These are phyloP conservation scores for Dendrolimus punctatus DNA, from an alignment of 1,140 invertebrate genomes.

Conservation along the genomic window DNA sequence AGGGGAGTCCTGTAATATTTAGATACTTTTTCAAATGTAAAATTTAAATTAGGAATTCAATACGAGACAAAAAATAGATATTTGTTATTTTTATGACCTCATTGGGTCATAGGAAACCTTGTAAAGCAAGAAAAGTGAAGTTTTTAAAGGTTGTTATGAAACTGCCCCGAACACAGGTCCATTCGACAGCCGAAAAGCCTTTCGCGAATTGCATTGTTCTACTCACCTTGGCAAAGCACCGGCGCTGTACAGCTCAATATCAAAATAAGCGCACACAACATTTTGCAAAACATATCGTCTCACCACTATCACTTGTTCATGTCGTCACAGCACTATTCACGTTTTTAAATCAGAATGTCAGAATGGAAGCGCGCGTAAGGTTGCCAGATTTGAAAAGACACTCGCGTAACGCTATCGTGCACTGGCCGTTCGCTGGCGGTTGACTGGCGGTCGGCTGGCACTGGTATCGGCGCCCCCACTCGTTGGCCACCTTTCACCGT, in stretches of 20 bases:
- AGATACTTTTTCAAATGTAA: no score
- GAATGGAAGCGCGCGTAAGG: slow-evolving; percentile 25
- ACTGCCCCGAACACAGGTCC: no score
- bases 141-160: no score
- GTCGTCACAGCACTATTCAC: slow-evolving; percentile 33
- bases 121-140: no score
- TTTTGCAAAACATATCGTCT: slow-evolving; percentile 40
- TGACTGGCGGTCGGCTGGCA: slow-evolving; percentile 22
- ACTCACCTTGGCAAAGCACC: slow-evolving; percentile 59
- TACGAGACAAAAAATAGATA: no score
- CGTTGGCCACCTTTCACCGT: slow-evolving; percentile 56
- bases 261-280: slow-evolving; percentile 52
- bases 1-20: no score
- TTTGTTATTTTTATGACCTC: no score
- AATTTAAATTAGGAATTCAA: no score
- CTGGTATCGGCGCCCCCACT: slow-evolving; percentile 35
- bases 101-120: no score
- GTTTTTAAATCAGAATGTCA: slow-evolving; percentile 26
- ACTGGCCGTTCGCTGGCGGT: slow-evolving; percentile 28
- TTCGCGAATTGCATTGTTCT: slow-evolving; percentile 44
- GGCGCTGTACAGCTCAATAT: slow-evolving; percentile 56
- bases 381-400: slow-evolving; percentile 10
- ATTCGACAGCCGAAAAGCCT: no score
- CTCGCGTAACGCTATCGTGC: slow-evolving; percentile 15
- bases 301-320: slow-evolving; percentile 40